Evolutionary conservation across 23 tunicate genomes (phyloP).

Genomic region (Ciona savignyi): DNA sequence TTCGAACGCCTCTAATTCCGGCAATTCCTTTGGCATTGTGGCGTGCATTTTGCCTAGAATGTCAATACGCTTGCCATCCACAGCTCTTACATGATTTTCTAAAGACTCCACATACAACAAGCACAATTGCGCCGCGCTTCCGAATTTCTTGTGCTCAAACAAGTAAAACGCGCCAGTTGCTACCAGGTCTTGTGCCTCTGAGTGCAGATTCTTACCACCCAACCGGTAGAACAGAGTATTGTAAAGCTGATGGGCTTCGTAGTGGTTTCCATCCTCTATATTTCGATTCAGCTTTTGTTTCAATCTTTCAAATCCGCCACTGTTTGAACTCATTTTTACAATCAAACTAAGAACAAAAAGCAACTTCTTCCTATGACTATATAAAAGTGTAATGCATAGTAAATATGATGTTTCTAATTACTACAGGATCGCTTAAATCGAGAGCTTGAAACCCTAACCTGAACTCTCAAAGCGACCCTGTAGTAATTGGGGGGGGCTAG

Average conservation of each 20-base stretch:
- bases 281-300: conserved; percentile 53
- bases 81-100: conserved; percentile 33
- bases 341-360: no score
- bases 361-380: no score
- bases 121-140: conserved; percentile 41
- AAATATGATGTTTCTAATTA: no score
- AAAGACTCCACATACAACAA: conserved; percentile 46
- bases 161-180: conserved; percentile 34
- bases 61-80: conserved; percentile 6
- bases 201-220: conserved; percentile 13
- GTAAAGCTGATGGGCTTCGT: conserved; percentile 92
- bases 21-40: conserved; percentile 33
- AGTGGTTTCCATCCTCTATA: conserved; percentile 30
- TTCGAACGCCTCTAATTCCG: conserved; percentile 54
- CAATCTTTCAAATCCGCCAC: conserved; percentile 30
- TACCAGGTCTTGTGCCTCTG: conserved; percentile 23
- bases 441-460: no score
- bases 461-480: no score
- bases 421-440: no score
- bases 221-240: conserved; percentile 64
- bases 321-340: background rate
- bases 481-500: no score
- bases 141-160: conserved; percentile 37
- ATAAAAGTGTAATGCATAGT: no score
- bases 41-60: conserved; percentile 41